Base-by-base conservation (phyloP, 2,888 invertebrate species). In the Nebria brevicollis region DNA sequence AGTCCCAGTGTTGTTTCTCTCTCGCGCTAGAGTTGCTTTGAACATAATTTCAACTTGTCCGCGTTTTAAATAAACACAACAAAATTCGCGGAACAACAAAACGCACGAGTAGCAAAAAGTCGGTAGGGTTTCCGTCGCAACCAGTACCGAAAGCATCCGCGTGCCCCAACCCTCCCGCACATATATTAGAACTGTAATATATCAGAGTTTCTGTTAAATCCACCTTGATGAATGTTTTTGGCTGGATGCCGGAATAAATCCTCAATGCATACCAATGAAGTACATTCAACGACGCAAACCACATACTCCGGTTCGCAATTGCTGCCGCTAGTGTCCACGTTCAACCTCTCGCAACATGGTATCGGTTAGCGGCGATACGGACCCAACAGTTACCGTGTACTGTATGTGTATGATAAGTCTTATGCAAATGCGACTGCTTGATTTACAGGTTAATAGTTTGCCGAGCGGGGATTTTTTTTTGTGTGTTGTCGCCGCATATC, bases 211-310 rank as follows among this genome's bases (percentile, higher is more conserved):
- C 89, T 89, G 89, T 88, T 89, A 89, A 89, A 89, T 89, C 89
- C 89, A 89, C 89, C 89, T 89, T 89, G 89, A 89, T 89, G 89
- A 89, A 89, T 89, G 89, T 89, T 89, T 89, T 89, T 89, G 89
- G 89, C 89, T 89, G 88, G 88, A 88, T 89, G 89, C 89, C 89
- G 89, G 89, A 89, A 89, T 89, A 89, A 89, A 89, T 89, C 89
- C 89, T 89, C 89, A 89, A 89, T 89, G 89, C 89, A 89, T 89
- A 89, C 89, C 89, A 89, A 89, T 89, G 89, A 89, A 89, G 89
- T 89, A 87, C 87, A 86, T 87, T 87, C 88, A 84, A 85, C 7
- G 77, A 64, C 65, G 54, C 43, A 75, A 73, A 11, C 4, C 75
- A 75, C 75, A 41, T 7, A 70, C 73, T 20, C 75, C 11, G 43